These are phyloP conservation scores for Nymphalis urticae DNA, from an alignment of 2,888 invertebrate genomes.

Conservation along the genomic window DNA sequence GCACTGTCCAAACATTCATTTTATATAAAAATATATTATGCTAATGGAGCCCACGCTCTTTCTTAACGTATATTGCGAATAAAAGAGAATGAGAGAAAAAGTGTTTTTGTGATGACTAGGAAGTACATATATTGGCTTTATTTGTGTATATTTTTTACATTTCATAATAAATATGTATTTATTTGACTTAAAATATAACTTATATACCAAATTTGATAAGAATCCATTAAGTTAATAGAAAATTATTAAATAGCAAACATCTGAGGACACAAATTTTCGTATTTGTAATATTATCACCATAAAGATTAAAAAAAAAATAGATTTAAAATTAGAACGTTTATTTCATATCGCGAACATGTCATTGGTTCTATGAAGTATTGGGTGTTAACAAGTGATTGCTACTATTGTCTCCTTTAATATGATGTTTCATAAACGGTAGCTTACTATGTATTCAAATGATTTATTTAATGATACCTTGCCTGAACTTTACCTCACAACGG, in stretches of 20 bases:
- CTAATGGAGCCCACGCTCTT: not conserved
- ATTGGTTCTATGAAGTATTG: not conserved
- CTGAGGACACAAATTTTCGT: no score
- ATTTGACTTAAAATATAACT: no score
- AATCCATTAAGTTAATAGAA: no score
- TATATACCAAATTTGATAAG: no score
- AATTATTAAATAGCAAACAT: no score
- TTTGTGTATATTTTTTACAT: not conserved
- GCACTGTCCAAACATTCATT: slow-evolving; percentile 5
- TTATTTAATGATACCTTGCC: slow-evolving; percentile 18
- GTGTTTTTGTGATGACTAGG: not conserved
- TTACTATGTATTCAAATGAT: slow-evolving; percentile 6
- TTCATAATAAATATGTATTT: not conserved
- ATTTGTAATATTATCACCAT: no score
- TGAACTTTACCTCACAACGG: slow-evolving; percentile 4
- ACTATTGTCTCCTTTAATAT: not conserved
- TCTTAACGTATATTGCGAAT: not conserved
- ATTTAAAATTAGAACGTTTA: not conserved
- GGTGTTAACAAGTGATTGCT: not conserved
- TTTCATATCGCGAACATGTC: not conserved
- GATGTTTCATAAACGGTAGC: not conserved
- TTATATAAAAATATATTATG: slow-evolving; percentile 10
- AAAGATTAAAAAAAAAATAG: no score
- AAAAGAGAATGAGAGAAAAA: not conserved
- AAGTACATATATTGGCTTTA: not conserved